phyloP scores from a whole-genome alignment of 2,797 vertebrate genomes.

The Glyptemys insculpta region DNA sequence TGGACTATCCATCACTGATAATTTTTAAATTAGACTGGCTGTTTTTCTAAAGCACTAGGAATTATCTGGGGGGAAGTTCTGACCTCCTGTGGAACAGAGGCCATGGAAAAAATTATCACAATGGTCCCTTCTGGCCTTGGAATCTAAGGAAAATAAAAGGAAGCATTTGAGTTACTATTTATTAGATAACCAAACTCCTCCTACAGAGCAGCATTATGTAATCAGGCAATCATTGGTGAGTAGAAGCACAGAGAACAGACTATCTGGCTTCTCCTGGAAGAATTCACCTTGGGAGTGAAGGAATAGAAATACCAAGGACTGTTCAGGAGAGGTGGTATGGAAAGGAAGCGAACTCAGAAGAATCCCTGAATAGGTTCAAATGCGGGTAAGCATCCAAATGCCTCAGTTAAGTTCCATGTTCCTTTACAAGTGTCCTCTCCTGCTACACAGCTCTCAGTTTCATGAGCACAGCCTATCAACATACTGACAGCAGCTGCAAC shows the following conservation, averaged over 20 bases:
- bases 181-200: not conserved
- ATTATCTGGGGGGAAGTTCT: not conserved
- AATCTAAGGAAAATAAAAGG: not conserved
- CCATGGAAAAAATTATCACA: not conserved
- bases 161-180: not conserved
- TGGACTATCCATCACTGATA: not conserved
- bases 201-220: not conserved
- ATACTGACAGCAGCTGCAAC: not conserved
- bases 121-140: not conserved
- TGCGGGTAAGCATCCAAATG: not conserved
- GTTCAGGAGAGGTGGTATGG: not conserved
- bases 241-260: not conserved
- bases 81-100: not conserved
- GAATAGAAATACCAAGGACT: not conserved
- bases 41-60: not conserved
- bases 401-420: rapidly evolving
- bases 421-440: not conserved
- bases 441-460: not conserved
- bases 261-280: not conserved
- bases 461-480: not conserved
- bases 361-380: not conserved
- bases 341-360: rapidly evolving
- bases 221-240: not conserved
- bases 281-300: not conserved
- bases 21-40: not conserved